These are phyloP conservation scores for Rousettus madagascariensis DNA, from an alignment of 2,797 vertebrate genomes.

Conservation along the genomic window DNA sequence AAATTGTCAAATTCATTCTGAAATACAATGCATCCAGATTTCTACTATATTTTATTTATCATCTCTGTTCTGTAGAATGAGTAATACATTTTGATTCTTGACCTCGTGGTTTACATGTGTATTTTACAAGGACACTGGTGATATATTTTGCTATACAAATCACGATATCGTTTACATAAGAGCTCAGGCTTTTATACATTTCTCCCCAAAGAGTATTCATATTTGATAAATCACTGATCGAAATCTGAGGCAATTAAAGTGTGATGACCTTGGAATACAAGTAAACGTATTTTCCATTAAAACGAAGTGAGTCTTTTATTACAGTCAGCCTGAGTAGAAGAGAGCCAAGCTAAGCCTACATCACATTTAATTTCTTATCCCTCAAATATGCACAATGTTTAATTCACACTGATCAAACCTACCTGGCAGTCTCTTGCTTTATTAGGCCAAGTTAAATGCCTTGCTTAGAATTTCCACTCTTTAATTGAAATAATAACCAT, in stretches of 20 bases:
- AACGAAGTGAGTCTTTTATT: conserved; percentile 35
- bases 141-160: conserved; percentile 63
- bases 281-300: conserved; percentile 22
- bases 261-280: conserved; percentile 48
- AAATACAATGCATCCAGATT: neutral
- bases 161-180: conserved; percentile 33
- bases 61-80: neutral
- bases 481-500: neutral
- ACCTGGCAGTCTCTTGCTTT: neutral
- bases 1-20: neutral
- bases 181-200: conserved; percentile 39
- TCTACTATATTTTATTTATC: conserved; percentile 33
- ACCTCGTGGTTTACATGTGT: neutral
- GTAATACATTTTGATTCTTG: neutral
- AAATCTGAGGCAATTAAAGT: conserved; percentile 66
- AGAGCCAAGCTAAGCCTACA: neutral
- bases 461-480: conserved; percentile 30
- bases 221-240: conserved; percentile 67
- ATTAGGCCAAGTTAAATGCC: neutral
- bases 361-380: neutral
- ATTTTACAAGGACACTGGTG: conserved; percentile 19
- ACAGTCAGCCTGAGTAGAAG: neutral
- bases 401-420: conserved; percentile 14
- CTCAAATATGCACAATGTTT: conserved; percentile 17
- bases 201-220: conserved; percentile 46